Evolutionary conservation across 1,140 invertebrate genomes (phyloP).

Genomic region (Vanessa atalanta): DNA sequence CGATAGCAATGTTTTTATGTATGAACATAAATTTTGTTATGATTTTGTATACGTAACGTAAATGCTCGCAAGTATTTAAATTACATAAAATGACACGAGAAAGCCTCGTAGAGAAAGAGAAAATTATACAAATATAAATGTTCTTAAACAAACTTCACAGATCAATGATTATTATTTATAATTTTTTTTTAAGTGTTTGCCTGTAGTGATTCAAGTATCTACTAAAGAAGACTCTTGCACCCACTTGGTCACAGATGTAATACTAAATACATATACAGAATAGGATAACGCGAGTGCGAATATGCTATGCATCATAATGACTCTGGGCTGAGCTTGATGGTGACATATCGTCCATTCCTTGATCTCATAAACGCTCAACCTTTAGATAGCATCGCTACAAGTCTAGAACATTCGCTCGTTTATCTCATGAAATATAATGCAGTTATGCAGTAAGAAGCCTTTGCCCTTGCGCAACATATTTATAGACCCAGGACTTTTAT

Average conservation of each 20-base stretch:
- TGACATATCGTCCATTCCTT: slow-evolving; percentile 30
- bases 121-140: too few relatives aligned
- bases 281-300: slow-evolving; percentile 37
- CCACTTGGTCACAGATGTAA: slow-evolving; percentile 32
- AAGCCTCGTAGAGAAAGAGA: too few relatives aligned
- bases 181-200: too few relatives aligned
- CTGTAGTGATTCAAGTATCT: background rate
- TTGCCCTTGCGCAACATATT: slow-evolving; percentile 24
- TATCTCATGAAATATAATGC: slow-evolving; percentile 21
- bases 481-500: slow-evolving; percentile 4
- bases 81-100: too few relatives aligned
- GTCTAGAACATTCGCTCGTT: slow-evolving; percentile 20
- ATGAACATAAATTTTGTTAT: background rate
- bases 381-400: slow-evolving; percentile 26
- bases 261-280: slow-evolving; percentile 29
- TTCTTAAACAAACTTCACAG: too few relatives aligned
- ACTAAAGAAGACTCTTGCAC: slow-evolving; percentile 15
- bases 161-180: too few relatives aligned
- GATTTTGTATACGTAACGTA: background rate
- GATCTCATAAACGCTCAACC: slow-evolving; percentile 22
- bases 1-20: background rate
- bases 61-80: background rate
- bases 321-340: slow-evolving; percentile 34
- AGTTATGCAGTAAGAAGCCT: slow-evolving; percentile 25
- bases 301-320: slow-evolving; percentile 11